These are phyloP conservation scores for Sylvia borin DNA, from an alignment of 2,797 vertebrate genomes.

Conservation along the genomic window DNA sequence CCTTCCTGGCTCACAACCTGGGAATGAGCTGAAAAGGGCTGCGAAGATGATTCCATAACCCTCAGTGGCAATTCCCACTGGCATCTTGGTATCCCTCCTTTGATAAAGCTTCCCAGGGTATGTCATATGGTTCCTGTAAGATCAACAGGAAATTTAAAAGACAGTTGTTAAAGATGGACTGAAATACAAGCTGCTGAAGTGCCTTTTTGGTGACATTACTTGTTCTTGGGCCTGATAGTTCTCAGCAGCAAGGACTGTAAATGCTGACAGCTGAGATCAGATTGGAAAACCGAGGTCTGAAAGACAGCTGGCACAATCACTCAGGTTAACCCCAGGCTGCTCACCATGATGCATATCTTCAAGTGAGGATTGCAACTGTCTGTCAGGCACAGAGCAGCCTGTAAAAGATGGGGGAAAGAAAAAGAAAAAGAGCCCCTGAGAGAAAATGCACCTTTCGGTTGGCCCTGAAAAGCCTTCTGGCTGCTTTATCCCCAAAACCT, in stretches of 20 bases:
- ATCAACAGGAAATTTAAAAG: neutral
- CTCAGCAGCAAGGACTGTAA: neutral
- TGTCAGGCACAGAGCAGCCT: neutral
- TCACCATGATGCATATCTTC: fast-evolving
- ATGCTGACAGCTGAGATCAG: neutral
- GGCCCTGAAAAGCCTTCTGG: neutral
- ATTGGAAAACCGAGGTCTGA: neutral
- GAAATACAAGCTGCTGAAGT: neutral
- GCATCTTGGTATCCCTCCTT: neutral
- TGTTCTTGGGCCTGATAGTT: neutral
- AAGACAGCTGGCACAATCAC: neutral
- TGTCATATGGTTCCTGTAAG: neutral
- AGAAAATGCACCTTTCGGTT: neutral
- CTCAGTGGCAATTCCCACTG: neutral
- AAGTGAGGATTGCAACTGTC: neutral
- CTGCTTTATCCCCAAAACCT: neutral
- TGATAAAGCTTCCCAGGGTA: neutral
- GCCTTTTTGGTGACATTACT: neutral
- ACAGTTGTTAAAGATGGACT: neutral
- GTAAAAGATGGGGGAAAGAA: neutral
- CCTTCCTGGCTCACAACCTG: neutral
- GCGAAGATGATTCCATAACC: neutral
- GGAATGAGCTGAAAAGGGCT: neutral
- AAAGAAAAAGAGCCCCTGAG: fast-evolving
- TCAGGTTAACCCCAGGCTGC: neutral